phyloP scores from a whole-genome alignment of 2,888 invertebrate species.

The Julus scanicus region DNA sequence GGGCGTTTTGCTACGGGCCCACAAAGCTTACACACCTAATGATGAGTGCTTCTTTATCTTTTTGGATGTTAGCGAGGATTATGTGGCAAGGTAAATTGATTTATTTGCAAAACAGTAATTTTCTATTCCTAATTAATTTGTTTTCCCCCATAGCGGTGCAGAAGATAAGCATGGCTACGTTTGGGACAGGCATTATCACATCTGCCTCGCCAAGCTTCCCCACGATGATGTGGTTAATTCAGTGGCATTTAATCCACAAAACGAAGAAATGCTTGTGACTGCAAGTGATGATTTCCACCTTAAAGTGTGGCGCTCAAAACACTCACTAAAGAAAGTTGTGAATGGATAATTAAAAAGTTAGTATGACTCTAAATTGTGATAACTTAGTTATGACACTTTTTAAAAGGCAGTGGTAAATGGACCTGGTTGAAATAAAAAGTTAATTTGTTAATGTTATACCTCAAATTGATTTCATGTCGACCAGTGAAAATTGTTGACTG shows the following conservation, averaged over 20 bases:
- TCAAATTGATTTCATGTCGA: too few relatives aligned
- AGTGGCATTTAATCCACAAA: constrained; percentile 84
- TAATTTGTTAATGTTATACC: too few relatives aligned
- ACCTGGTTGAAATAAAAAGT: neutral
- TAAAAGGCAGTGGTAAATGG: neutral
- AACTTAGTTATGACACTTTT: neutral
- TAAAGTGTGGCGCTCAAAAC: constrained; percentile 71
- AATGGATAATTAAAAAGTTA: neutral
- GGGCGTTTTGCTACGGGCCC: constrained; percentile 80
- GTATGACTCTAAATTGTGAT: too few relatives aligned
- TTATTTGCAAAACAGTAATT: neutral
- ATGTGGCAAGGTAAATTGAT: constrained; percentile 79
- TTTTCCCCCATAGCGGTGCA: constrained; percentile 76
- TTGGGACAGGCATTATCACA: constrained; percentile 87
- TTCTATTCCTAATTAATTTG: neutral
- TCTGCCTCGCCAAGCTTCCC: constrained; percentile 78
- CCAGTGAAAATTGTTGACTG: too few relatives aligned
- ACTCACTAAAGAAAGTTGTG: constrained; percentile 7
- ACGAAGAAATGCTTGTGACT: constrained; percentile 83
- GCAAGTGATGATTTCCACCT: constrained; percentile 84
- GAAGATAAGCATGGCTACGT: constrained; percentile 85
- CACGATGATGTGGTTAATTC: constrained; percentile 85
- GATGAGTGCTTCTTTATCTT: constrained; percentile 89
- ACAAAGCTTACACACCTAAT: constrained; percentile 85
- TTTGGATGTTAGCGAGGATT: constrained; percentile 82